Base-by-base conservation (phyloP, 2,888 invertebrate species). In the Plebejus melissa region DNA sequence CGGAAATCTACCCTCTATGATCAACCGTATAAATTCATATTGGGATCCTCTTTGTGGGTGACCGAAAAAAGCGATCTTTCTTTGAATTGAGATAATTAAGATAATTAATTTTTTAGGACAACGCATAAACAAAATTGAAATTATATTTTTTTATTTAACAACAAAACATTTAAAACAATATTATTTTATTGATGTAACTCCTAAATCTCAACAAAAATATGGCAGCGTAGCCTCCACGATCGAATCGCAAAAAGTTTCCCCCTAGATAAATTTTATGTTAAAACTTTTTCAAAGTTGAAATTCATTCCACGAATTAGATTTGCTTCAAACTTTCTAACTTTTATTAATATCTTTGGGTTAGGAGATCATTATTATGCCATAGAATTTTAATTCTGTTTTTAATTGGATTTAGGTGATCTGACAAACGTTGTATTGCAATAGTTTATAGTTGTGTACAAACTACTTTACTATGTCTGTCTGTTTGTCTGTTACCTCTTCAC, bases 291-390 rank as follows among this genome's bases (percentile, higher is more conserved):
- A 32, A 46, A 54, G 72, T 72, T 50, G 72, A 32, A 72, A 72
- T 72, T 32, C 50, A 50, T 72, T 72, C 54, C 50, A 72, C 46
- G 72, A 72, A 72, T 28, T 50, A 28, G 72, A 72, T 72, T 65
- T 54, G 5, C 72, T 72, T 28, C 32, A 28, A 72, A 72, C 72
- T 54, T 72, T 2, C 54, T 28, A 54, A 72, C 22, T 32, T 72
- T 54, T 54, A 54, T 54, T 72, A 72, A 72, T 72, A 72, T 32
- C 28, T 28, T 72, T 50, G 46, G 46, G 54, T 32, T 72, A 54
- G 1, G 28, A 46, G 50, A 50, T 32, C 22, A 41, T 70, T 70
- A 41, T 41, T 72, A 72, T 13, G 50, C 50, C 32, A 9, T 7
- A 28, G 22, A 9, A 41, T 22, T 46, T 50, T 50, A 38, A 11